Base-by-base conservation (phyloP, 2,888 invertebrate genomes). In the Drosophila paracracens region DNA sequence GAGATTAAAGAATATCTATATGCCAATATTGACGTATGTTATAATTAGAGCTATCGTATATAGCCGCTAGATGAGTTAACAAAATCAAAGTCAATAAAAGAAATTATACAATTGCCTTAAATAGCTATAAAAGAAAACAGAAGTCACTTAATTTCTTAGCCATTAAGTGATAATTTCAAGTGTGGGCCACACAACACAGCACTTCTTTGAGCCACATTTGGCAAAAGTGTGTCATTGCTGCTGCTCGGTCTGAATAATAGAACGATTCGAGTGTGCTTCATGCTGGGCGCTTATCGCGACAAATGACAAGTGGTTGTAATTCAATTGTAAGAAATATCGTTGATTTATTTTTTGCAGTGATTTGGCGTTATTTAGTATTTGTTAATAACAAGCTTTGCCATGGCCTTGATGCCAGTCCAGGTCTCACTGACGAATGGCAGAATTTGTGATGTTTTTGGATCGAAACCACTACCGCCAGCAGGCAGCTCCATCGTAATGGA, bases 401-500 rank as follows among this genome's bases (percentile, higher is more conserved):
- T 93, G 69, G 92, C 93, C 63, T 88, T 88, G 66, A 93, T 91
- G 57, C 93, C 93, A 48, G 89, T 72, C 94, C 95, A 96, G 29
- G 95, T 95, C 84, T 96, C 96, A 0, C 82, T 70, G 31, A 94
- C 94, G 2, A 95, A 94, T 27, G 94, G 94, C 48, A 93, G 81
- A 75, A 96, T 96, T 73, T 94, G 94, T 0, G 85, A 84, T 0
- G 95, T 93, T 6, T 94, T 92, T 1, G 95, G 93, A 85, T 95
- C 93, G 91, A 96, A 96, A 2, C 95, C 95, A 11, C 85, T 84
- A 4, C 84, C 78, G 29, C 95, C 94, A 64, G 94, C 95, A 0
- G 96, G 95, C 67, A 96, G 89, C 91, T 96, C 96, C 82, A 95
- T 94, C 6, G 96, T 96, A 75, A 95, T 96, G 0, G 95, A 88